A percentile compares a stretch with the other conserved stretches of the same genome.
Evolutionary conservation across 2,888 invertebrate genomes (phyloP).

Genomic region (Eilema sororculum): DNA sequence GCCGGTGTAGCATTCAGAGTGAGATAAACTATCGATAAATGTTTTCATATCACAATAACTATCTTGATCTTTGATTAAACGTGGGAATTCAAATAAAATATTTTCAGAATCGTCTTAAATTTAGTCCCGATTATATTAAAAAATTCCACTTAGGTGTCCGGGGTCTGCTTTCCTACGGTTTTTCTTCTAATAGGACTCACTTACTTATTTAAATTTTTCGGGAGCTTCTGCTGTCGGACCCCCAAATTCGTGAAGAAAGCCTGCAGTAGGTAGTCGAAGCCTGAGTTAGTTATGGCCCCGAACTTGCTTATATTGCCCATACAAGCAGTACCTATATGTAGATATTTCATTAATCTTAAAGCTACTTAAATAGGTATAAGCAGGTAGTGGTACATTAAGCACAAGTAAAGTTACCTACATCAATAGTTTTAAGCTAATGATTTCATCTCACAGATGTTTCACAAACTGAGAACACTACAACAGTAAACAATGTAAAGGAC

Average conservation of each 20-base stretch:
- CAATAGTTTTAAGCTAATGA: neutral
- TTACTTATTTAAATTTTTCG: too few relatives aligned
- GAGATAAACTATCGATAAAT: constrained; percentile 32
- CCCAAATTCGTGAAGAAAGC: neutral
- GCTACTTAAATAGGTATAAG: neutral
- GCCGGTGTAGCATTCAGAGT: constrained; percentile 10
- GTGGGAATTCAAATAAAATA: neutral
- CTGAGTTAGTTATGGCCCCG: neutral
- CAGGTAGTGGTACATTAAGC: too few relatives aligned
- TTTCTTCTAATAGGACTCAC: too few relatives aligned
- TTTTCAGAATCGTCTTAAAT: neutral
- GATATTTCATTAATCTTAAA: neutral
- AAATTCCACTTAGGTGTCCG: too few relatives aligned
- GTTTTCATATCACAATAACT: constrained; percentile 14
- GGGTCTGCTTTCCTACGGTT: too few relatives aligned
- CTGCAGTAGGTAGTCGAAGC: neutral
- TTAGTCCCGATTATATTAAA: neutral
- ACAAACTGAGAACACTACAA: neutral
- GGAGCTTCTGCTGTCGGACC: too few relatives aligned
- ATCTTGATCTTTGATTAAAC: neutral
- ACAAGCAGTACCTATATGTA: neutral
- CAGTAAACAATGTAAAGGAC: constrained; percentile 15
- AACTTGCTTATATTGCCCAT: too few relatives aligned
- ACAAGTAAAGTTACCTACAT: neutral
- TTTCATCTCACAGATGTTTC: neutral